Base-by-base conservation (phyloP, 2,888 invertebrate genomes). In the Cosmopolites sordidus region DNA sequence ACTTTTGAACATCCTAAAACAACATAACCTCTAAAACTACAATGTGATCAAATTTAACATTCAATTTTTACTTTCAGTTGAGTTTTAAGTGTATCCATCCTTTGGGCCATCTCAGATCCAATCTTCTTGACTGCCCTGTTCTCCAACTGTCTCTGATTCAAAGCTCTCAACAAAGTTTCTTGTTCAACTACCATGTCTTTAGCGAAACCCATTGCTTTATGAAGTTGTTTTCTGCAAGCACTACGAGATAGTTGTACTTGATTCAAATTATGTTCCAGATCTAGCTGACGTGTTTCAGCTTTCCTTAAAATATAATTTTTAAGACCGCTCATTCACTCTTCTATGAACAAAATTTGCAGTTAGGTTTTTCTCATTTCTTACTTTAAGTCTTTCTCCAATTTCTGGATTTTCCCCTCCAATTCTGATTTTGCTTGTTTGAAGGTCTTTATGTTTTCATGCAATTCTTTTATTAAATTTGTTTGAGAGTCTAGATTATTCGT, bases 151-250 rank as follows among this genome's bases (percentile, higher is more conserved):
- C 72, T 63, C 44, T 71, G 67, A 60, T 71, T 78, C 2, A 74
- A 54, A 9, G 72, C 70, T 50, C 69, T 67, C 38, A 76, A 60
- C n/a, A 79, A 67, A 37, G 72, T 71, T 62, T 80, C 80, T 49
- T 79, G 80, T 59, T 80, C 78, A 6, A 66, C 63, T 1, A 79
- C 76, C 51, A 80, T 69, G 59, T 79, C 76, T 60, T 76, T 76
- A 38, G 79, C 78, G 65, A 79, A 79, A 37, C 67, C 67, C 66
- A 79, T 78, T 0, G 77, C 77, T 64, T 79, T 78, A 55, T 72
- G 75, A 29, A 80, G 66, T 61, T 79, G 79, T 52, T 77, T 75
- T 48, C 77, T 75, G 41, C 77, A 74, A 5, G 78, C 77, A 54
- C 76, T 77, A 38, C 76, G 71, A 1, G 78, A 78, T 37, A 76